These are phyloP conservation scores for Chloroclystis v-ata DNA, from an alignment of 2,888 invertebrate genomes.

Conservation along the genomic window DNA sequence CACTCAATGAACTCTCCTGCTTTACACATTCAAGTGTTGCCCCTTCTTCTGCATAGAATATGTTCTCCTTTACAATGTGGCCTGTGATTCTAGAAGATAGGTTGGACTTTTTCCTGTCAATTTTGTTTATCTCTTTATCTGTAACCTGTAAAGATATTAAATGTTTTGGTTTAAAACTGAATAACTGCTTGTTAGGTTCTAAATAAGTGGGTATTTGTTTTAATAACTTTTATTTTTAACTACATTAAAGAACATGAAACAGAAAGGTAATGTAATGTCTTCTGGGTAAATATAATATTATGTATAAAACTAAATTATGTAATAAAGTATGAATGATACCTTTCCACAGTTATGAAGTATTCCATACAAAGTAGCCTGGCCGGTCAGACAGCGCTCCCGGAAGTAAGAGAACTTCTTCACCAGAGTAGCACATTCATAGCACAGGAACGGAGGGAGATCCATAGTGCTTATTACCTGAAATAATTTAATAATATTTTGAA, in stretches of 20 bases:
- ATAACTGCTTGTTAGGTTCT: no score
- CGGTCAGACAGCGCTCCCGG: slow-evolving; percentile 48
- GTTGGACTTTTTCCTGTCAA: slow-evolving; percentile 39
- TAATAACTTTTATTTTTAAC: no score
- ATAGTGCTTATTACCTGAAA: slow-evolving; percentile 30
- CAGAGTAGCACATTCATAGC: slow-evolving; percentile 54
- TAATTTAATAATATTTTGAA: not conserved
- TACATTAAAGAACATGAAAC: no score
- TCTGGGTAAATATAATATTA: no score
- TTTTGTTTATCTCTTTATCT: slow-evolving; percentile 34
- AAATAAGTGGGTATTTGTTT: no score
- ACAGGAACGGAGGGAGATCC: slow-evolving; percentile 49
- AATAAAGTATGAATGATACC: slow-evolving; percentile 34
- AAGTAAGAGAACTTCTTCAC: slow-evolving; percentile 55
- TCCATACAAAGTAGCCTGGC: slow-evolving; percentile 46
- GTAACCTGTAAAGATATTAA: slow-evolving; percentile 45
- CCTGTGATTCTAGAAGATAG: slow-evolving; percentile 35
- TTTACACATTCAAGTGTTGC: no score
- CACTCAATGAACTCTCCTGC: no score
- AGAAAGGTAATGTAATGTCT: no score
- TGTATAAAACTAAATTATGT: no score
- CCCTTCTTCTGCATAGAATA: slow-evolving; percentile 9
- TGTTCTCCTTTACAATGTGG: slow-evolving; percentile 17
- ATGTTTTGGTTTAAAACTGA: no score
- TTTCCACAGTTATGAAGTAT: slow-evolving; percentile 45